Conservation (phyloP, 2,797 vertebrate genomes). For the Chaenodraco wilsoni region DNA sequence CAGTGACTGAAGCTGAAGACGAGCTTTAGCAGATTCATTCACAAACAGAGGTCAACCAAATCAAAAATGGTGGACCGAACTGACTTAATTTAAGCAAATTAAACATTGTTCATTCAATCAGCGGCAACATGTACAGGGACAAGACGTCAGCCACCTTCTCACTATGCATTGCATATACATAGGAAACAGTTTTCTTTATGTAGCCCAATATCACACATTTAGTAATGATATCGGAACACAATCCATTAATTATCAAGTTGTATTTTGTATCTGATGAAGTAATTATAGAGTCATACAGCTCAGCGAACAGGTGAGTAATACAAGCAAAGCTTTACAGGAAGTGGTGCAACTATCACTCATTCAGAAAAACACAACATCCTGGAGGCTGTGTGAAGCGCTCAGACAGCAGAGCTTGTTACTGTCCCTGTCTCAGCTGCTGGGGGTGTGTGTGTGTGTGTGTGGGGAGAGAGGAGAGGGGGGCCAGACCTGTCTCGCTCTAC, state of each 20-base stretch:
- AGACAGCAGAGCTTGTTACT: slow-evolving; percentile 49
- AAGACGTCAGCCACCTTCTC: not conserved
- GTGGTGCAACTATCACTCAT: slow-evolving; percentile 33
- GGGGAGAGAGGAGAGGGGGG: not conserved
- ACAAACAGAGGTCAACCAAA: not conserved
- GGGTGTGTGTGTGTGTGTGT: not conserved
- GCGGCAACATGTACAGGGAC: not conserved
- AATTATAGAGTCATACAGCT: slow-evolving; percentile 16
- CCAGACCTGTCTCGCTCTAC: slow-evolving; percentile 21
- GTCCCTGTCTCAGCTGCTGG: slow-evolving; percentile 37
- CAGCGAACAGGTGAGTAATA: slow-evolving; percentile 18
- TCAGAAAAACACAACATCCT: slow-evolving; percentile 46
- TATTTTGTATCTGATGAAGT: slow-evolving; percentile 5
- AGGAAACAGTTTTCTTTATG: not conserved
- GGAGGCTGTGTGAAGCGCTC: slow-evolving; percentile 32
- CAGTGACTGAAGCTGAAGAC: not conserved
- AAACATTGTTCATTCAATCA: not conserved
- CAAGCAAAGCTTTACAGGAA: slow-evolving; percentile 17
- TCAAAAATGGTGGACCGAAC: too few species aligned
- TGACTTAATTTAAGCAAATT: not conserved
- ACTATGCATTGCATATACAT: not conserved
- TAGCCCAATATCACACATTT: not conserved
- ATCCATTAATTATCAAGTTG: not conserved
- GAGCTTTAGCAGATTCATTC: not conserved
- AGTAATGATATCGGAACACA: not conserved